Base-by-base conservation (phyloP, 64 coral and sea anemone species). In the Stichodactyla helianthus region DNA sequence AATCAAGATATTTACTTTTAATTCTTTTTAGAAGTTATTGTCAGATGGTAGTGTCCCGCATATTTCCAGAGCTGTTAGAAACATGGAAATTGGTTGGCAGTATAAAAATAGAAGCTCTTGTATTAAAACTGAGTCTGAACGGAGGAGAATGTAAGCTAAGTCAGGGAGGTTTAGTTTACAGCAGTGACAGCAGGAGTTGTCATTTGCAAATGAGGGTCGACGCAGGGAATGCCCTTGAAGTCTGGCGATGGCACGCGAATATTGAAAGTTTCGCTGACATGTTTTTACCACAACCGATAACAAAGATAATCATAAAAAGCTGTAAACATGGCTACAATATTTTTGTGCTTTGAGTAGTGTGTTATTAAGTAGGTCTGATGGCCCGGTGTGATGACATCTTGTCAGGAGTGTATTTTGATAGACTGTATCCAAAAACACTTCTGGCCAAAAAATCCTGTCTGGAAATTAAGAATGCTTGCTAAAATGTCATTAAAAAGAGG, bases 241-340 rank as follows among this genome's bases (percentile, higher is more conserved):
- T 74, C 68, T 74, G 26, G 68, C 68, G 25, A 1, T 74, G 68
- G 68, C 68, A 74, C 68, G 68, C 68, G 68, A 74, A 74, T n/a
- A n/a, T 65, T 19, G 62, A 20, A 65, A 65, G 55, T 58, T 58
- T 58, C 14, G 55, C 55, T 58, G 55, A 65, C 62, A 65, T 19
- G 62, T 65, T 65, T 64, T 18, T 18, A 58, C 55, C 55, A 2
- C 8, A 11, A 58, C 8, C 55, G 6, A 58, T 58, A 58, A 58
- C 55, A 58, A 58, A 58, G 55, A 58, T 58, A 58, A 58, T 6
- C 55, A 3, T 11, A 58, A 58, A 11, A 58, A 58, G 9, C 9
- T 58, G 55, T 58, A 58, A 15, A 58, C 14, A 58, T 15, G 55
- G 14, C 5, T 58, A 0, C 55, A 58, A 58, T 9, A 58, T 15